Base-by-base conservation (phyloP, 2,888 invertebrate species). In the Epirrhoe tristata region DNA sequence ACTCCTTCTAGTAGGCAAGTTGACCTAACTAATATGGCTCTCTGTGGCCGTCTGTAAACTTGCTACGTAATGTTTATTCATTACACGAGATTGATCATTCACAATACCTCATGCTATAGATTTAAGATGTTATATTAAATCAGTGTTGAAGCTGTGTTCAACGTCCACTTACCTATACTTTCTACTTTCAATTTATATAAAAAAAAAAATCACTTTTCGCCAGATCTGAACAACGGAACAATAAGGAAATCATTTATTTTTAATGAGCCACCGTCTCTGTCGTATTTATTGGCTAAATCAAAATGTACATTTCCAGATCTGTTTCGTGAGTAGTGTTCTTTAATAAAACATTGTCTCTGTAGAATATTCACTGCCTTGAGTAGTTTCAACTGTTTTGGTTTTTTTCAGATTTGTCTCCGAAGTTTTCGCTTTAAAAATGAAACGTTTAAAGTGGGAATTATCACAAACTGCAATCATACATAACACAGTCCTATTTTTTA, bases 21-120 rank as follows among this genome's bases (percentile, higher is more conserved):
- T 48, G 16, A 48, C 48, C 48, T 16, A 48, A 16, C 48, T 48
- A 48, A 48, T 48, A 12, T 43, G 39, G 39, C 39, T 43, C 12
- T 43, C 39, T 43, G 24, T 24, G 24, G 24, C 39, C 39, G 10
- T 48, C 48, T 8, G n/a, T 7, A 34, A 6, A 34, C 4, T 43
- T 43, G 10, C 36, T 36, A 36, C 12, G 12, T 12, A 43, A 12
- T 43, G 12, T 43, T 43, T 43, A 43, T 43, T 43, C 12, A 43
- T 43, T 43, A 12, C 12, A 43, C 12, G 2, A 12, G 4, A 43
- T 43, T 43, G 12, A 43, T 43, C 39, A 12, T 43, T 43, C 48
- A 48, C 16, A 46, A 14, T 46, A 46, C 14, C 8, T 36, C 10
- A 43, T 43, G 12, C 12, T 24, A 2, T 12, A 43, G 12, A 10